Conservation (phyloP, 2,888 invertebrate species). For the Polymixis lichenea region DNA sequence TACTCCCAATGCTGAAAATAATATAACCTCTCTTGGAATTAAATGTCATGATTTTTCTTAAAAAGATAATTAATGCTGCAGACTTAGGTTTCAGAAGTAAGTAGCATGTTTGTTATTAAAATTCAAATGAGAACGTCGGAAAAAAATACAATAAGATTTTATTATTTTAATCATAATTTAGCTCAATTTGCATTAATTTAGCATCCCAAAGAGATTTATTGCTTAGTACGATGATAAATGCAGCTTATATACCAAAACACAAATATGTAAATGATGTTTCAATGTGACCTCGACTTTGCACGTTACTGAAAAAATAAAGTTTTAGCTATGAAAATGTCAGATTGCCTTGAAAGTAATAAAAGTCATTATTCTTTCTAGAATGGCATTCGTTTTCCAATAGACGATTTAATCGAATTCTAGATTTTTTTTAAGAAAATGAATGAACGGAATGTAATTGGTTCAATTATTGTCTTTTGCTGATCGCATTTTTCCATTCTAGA, state of each 20-base stretch:
- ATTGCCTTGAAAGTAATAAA: conserved; percentile 4
- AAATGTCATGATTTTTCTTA: neutral
- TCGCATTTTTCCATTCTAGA: neutral
- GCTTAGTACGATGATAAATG: neutral
- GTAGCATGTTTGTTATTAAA: neutral
- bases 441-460: neutral
- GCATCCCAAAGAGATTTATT: conserved; percentile 19
- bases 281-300: conserved; percentile 26
- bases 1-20: neutral
- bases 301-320: conserved; percentile 6
- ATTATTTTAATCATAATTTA: conserved; percentile 18
- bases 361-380: conserved; percentile 6
- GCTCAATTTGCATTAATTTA: conserved; percentile 15
- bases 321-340: neutral
- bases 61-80: neutral
- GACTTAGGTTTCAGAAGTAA: neutral
- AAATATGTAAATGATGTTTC: conserved; percentile 14
- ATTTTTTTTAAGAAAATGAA: conserved; percentile 15
- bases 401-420: conserved; percentile 28
- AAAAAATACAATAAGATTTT: neutral
- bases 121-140: neutral
- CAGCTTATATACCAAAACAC: neutral
- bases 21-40: neutral
- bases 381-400: conserved; percentile 22
- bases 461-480: conserved; percentile 3